Conservation (phyloP, 2,888 invertebrate species). For the Melinaea marsaeus region DNA sequence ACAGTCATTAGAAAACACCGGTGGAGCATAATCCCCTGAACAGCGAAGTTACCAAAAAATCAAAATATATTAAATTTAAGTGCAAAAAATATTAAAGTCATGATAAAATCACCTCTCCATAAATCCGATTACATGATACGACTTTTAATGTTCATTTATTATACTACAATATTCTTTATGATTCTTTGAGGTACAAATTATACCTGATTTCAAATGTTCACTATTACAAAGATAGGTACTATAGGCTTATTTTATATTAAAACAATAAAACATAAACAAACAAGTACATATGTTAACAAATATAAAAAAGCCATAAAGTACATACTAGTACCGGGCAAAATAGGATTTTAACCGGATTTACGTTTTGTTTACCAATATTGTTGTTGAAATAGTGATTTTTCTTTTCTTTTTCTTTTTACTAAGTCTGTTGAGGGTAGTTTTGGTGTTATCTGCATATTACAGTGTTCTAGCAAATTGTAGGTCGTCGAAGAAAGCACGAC, state of each 20-base stretch:
- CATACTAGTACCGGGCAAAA: no score
- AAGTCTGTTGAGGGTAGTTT: neutral
- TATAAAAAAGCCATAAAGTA: neutral
- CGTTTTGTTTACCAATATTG: neutral
- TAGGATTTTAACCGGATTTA: neutral
- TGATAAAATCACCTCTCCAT: neutral
- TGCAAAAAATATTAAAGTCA: neutral
- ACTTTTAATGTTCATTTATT: constrained; percentile 12
- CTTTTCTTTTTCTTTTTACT: neutral
- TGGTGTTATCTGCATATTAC: neutral
- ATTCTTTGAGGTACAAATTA: neutral
- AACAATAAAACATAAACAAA: no score
- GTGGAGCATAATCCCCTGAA: neutral
- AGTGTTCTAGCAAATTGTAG: neutral
- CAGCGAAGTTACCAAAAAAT: neutral
- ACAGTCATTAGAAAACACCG: neutral
- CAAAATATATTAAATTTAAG: constrained; percentile 1
- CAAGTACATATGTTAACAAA: no score
- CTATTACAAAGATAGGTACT: neutral
- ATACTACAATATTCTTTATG: constrained; percentile 2
- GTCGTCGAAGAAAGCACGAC: neutral
- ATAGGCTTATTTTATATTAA: no score
- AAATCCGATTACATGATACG: constrained; percentile 5
- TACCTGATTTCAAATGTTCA: neutral
- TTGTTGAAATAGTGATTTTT: neutral